A percentile compares a stretch with the other conserved stretches of the same genome.
phyloP scores from a whole-genome alignment of 1,140 invertebrate species.

The Papilio xuthus region DNA sequence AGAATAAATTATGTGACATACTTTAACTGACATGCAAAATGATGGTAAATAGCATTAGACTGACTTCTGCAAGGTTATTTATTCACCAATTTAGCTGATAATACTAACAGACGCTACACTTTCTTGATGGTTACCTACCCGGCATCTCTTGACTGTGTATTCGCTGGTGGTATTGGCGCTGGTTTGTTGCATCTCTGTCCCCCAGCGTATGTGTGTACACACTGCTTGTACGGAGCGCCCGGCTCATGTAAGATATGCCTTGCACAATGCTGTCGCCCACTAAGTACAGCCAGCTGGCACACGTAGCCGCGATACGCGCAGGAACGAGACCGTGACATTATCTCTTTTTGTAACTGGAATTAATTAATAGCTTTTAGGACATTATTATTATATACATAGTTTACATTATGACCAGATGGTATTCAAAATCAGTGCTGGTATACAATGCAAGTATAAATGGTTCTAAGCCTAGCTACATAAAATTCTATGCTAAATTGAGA shows the following conservation, averaged over 20 bases:
- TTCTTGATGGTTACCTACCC: slow-evolving; percentile 50
- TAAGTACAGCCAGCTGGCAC: slow-evolving; percentile 64
- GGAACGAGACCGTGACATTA: slow-evolving; percentile 60
- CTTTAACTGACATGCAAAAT: too few relatives aligned
- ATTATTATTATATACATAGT: too few relatives aligned
- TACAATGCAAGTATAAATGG: too few relatives aligned
- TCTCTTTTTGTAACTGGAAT: slow-evolving; percentile 72
- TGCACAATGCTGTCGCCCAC: slow-evolving; percentile 60
- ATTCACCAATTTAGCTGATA: too few relatives aligned
- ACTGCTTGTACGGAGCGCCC: slow-evolving; percentile 73
- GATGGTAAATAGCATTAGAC: too few relatives aligned
- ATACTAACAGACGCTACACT: too few relatives aligned
- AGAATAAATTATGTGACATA: too few relatives aligned
- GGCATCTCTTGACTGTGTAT: slow-evolving; percentile 50
- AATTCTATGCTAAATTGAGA: too few relatives aligned
- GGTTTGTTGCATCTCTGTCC: slow-evolving; percentile 61
- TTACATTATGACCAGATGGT: too few relatives aligned
- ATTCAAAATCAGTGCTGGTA: too few relatives aligned
- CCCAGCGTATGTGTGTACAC: slow-evolving; percentile 55
- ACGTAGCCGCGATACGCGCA: slow-evolving; percentile 69
- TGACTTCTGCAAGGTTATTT: too few relatives aligned
- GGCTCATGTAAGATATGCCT: slow-evolving; percentile 68
- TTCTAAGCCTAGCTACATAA: too few relatives aligned
- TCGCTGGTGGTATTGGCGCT: slow-evolving; percentile 52
- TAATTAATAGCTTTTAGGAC: background rate